A percentile compares a stretch with the other conserved stretches of the same genome.
Conservation (phyloP, 2,797 vertebrate genomes). For the Muscicapa comitata region DNA sequence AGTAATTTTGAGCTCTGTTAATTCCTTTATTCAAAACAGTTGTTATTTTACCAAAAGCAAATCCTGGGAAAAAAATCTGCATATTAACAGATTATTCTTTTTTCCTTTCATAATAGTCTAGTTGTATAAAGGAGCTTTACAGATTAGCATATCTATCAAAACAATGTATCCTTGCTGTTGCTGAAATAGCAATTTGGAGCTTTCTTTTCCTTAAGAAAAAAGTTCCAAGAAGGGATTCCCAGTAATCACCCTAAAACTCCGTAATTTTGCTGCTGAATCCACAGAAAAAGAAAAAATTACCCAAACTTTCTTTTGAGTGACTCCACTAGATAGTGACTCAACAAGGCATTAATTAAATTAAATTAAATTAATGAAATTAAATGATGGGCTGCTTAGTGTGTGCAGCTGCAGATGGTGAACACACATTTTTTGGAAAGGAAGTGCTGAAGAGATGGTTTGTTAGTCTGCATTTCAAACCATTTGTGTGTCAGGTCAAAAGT, state of each 20-base stretch:
- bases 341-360: background rate
- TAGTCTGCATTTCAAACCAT: background rate
- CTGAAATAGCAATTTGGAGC: background rate
- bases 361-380: background rate
- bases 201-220: background rate
- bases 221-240: background rate
- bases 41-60: background rate
- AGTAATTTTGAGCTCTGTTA: background rate
- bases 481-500: background rate
- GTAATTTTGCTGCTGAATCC: background rate
- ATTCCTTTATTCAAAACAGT: background rate
- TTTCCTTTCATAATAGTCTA: background rate
- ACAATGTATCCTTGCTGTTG: background rate
- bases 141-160: background rate
- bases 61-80: background rate
- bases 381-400: rapidly evolving
- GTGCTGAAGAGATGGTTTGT: background rate
- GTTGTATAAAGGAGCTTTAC: background rate
- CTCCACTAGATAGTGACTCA: background rate
- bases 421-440: background rate
- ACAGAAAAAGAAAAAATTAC: background rate
- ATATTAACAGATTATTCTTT: background rate
- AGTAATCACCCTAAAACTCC: background rate
- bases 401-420: background rate
- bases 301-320: background rate